phyloP scores from a whole-genome alignment of 2,888 invertebrate species.

The Glyphotaelius pellucidus region DNA sequence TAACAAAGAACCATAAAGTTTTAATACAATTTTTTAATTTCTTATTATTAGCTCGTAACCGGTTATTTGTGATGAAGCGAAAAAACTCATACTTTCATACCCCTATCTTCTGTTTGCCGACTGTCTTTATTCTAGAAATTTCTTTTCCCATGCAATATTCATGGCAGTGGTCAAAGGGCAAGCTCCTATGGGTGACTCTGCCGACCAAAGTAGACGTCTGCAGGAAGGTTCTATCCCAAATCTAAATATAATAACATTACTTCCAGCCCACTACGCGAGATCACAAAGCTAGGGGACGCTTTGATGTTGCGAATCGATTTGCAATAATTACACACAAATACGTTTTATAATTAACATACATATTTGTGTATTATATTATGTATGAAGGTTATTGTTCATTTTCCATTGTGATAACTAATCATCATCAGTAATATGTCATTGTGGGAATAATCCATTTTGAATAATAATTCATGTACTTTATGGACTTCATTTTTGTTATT shows the following conservation, averaged over 20 bases:
- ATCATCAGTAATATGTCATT: neutral
- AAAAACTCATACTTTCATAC: neutral
- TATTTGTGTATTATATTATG: neutral
- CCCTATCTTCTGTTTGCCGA: neutral
- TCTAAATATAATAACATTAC: slow-evolving; percentile 59
- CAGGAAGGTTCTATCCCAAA: slow-evolving; percentile 29
- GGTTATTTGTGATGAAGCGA: neutral
- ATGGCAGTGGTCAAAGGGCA: slow-evolving; percentile 53
- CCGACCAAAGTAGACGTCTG: neutral
- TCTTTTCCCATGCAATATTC: slow-evolving; percentile 55
- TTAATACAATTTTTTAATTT: too few species aligned
- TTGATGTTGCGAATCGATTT: slow-evolving; percentile 55
- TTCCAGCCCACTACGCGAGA: slow-evolving; percentile 52
- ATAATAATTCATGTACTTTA: neutral
- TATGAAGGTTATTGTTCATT: neutral
- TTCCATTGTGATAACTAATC: neutral
- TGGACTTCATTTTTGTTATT: neutral
- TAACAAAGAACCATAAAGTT: too few species aligned
- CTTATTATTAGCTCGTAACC: too few species aligned
- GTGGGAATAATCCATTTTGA: neutral
- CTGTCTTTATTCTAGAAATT: slow-evolving; percentile 11
- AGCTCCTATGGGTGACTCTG: slow-evolving; percentile 33
- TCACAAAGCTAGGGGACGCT: slow-evolving; percentile 25
- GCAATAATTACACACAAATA: slow-evolving; percentile 24
- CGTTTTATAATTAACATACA: neutral